These are phyloP conservation scores for Pinctada fucata DNA, from an alignment of 2,888 invertebrate genomes.

Conservation along the genomic window DNA sequence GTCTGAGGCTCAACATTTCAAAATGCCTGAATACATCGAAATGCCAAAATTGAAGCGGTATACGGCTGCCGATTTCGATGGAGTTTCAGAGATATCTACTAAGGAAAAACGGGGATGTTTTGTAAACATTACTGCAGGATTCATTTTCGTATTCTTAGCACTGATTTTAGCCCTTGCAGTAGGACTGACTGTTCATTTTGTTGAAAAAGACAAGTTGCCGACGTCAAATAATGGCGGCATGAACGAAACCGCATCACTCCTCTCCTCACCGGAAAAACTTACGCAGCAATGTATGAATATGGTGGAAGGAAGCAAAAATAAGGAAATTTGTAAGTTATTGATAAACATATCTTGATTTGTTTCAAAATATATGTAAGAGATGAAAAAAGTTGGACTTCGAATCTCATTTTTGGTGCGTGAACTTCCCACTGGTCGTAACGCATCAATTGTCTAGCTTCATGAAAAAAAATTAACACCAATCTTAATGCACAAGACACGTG, in stretches of 20 bases:
- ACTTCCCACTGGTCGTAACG: too few relatives aligned
- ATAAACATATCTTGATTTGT: neutral
- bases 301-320: neutral
- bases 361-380: too few relatives aligned
- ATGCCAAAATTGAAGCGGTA: neutral
- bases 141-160: constrained; percentile 29
- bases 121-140: constrained; percentile 32
- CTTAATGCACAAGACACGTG: too few relatives aligned
- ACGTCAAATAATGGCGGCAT: neutral
- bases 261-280: neutral
- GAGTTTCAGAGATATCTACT: constrained; percentile 11
- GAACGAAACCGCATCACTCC: neutral
- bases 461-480: too few relatives aligned
- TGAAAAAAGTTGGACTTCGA: too few relatives aligned
- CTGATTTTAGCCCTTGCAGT: constrained; percentile 30
- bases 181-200: constrained; percentile 39
- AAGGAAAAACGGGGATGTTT: constrained; percentile 13
- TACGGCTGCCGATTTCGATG: neutral
- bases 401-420: too few relatives aligned
- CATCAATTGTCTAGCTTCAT: too few relatives aligned
- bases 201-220: constrained; percentile 24
- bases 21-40: neutral
- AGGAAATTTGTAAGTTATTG: constrained; percentile 1
- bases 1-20: too few relatives aligned
- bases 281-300: constrained; percentile 1